Evolutionary conservation across 1,140 invertebrate species (phyloP).

Genomic region (Psix sp.): DNA sequence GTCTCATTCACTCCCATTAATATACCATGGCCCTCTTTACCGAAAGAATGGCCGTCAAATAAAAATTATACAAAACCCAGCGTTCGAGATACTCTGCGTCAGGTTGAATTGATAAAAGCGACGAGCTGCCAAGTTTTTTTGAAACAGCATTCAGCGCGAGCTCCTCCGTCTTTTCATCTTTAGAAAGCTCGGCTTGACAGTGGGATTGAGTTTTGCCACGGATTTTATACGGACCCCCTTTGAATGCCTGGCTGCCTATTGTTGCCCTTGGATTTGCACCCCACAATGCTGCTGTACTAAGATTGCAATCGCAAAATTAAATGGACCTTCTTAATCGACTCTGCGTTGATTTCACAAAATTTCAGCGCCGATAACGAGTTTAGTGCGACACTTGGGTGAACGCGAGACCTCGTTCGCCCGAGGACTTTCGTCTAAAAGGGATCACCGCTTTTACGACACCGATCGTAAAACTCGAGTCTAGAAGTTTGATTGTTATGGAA

Average conservation of each 20-base stretch:
- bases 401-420: not conserved
- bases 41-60: conserved; percentile 49
- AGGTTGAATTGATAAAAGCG: conserved; percentile 56
- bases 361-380: conserved; percentile 33
- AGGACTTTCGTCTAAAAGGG: not conserved
- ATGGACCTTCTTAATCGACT: conserved; percentile 53
- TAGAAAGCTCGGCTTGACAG: conserved; percentile 51
- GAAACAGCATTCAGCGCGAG: conserved; percentile 51
- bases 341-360: conserved; percentile 29
- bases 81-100: conserved; percentile 38
- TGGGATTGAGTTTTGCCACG: conserved; percentile 51
- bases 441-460: not conserved
- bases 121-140: conserved; percentile 53
- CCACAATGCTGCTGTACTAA: conserved; percentile 43
- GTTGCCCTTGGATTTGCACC: conserved; percentile 58
- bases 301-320: conserved; percentile 57
- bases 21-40: conserved; percentile 40
- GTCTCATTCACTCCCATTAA: conserved; percentile 31
- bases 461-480: not conserved
- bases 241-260: conserved; percentile 45
- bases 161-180: conserved; percentile 55
- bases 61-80: conserved; percentile 54
- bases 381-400: conserved; percentile 9
- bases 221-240: conserved; percentile 55
- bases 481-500: too few relatives aligned